A percentile compares a stretch with the other conserved stretches of the same genome.
Conservation (phyloP, 2,797 vertebrate genomes). For the Oryzias sinensis region DNA sequence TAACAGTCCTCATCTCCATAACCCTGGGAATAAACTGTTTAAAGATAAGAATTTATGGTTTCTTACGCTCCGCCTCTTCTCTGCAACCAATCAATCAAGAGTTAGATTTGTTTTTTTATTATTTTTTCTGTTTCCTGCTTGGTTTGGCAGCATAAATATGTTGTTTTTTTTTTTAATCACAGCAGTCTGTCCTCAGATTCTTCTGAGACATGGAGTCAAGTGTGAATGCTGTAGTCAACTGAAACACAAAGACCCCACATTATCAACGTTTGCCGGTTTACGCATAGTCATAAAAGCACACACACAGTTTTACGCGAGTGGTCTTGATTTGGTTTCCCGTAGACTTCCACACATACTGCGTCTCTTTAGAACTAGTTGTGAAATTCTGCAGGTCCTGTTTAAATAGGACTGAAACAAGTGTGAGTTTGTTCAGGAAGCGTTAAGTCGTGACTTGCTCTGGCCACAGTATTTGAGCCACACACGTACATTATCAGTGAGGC, state of each 20-base stretch:
- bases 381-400: slow-evolving; percentile 80
- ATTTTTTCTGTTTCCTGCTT: too few species aligned
- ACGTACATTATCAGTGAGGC: slow-evolving; percentile 60
- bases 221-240: slow-evolving; percentile 14
- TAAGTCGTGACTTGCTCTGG: slow-evolving; percentile 45
- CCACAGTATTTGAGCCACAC: slow-evolving; percentile 43
- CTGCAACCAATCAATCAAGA: too few species aligned
- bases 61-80: too few species aligned
- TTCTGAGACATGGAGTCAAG: background rate
- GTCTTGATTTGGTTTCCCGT: slow-evolving; percentile 66
- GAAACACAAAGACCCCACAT: slow-evolving; percentile 54
- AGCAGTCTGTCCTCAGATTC: too few species aligned
- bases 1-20: too few species aligned
- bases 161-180: too few species aligned
- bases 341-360: slow-evolving; percentile 42
- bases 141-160: too few species aligned
- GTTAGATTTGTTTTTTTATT: too few species aligned
- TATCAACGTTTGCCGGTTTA: slow-evolving; percentile 55
- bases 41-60: too few species aligned
- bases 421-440: slow-evolving; percentile 35
- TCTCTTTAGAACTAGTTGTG: slow-evolving; percentile 75
- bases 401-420: slow-evolving; percentile 59
- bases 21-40: too few species aligned
- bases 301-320: slow-evolving; percentile 61
- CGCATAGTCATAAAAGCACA: slow-evolving; percentile 18